Base-by-base conservation (phyloP, 2,888 invertebrate genomes). In the Drosophila aldrichi region DNA sequence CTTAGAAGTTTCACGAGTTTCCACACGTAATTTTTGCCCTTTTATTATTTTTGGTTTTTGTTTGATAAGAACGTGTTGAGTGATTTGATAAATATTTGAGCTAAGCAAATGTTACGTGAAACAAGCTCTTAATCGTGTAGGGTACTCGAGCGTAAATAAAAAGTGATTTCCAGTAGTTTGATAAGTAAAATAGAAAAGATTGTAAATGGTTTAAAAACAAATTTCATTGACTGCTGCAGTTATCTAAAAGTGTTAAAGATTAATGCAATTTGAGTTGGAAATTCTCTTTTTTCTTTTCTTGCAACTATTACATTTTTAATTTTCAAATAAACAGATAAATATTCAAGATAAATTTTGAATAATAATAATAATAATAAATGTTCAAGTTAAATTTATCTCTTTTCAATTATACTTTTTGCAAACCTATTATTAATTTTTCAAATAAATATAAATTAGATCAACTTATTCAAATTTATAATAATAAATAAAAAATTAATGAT, bases 1-100 rank as follows among this genome's bases (percentile, higher is more conserved):
- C 56, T 48, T 40, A 70, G 43, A 70, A 60, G 67, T 74, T 79
- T 62, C 41, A 43, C 34, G 44, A 58, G 61, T 64, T 78, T 69
- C 54, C 51, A 56, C 78, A 81, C 78, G 82, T 74, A 67, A 69
- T 64, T 62, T 36, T 52, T 60, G 63, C 38, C 2, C 32, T 16
- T 41, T n/a, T 20, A 4, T n/a, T 46, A 4, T n/a, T 46, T 2
- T 14, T 32, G n/a, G 16, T n/a, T 40, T 43, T 18, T 43, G 5
- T n/a, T 56, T 57, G 79, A 79, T 79, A 79, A 82, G 70, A 82
- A 57, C 59, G 44, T 58, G 66, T 67, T 74, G 63, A 67, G 48
- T 55, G 40, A 43, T 64, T 59, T 79, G 74, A 64, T 67, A 79
- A 79, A 70, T 61, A 48, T 64, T 78, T 61, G 36, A 63, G 48